Conservation (phyloP, 2,888 invertebrate genomes). For the Atethmia centrago region DNA sequence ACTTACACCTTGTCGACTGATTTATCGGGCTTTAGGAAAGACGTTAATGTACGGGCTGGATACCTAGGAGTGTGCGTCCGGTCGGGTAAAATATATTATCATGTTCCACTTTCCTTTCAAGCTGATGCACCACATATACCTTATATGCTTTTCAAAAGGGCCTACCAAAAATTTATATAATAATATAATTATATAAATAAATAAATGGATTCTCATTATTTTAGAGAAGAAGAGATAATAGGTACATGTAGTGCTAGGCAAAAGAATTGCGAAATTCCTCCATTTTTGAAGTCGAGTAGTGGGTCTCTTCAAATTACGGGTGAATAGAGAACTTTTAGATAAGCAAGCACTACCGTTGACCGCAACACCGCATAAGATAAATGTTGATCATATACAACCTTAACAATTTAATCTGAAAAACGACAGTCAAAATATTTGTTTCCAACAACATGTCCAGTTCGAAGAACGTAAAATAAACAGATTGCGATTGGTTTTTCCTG, state of each 20-base stretch:
- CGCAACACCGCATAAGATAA: not conserved
- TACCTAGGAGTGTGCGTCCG: not conserved
- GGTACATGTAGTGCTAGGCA: no score
- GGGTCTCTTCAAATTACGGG: not conserved
- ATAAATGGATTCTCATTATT: no score
- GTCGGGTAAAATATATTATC: conserved; percentile 7
- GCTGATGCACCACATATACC: not conserved
- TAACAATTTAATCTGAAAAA: not conserved
- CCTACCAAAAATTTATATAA: not conserved
- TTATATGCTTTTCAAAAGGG: not conserved
- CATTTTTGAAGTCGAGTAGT: not conserved
- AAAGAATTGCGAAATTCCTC: not conserved
- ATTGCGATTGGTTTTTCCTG: not conserved
- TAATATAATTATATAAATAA: no score
- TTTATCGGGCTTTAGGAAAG: conserved; percentile 36
- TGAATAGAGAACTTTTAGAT: not conserved
- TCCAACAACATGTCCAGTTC: no score
- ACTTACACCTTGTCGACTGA: conserved; percentile 36
- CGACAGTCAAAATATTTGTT: not conserved
- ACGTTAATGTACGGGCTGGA: conserved; percentile 14
- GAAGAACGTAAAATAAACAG: not conserved
- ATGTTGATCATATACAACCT: not conserved
- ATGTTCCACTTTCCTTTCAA: conserved; percentile 2
- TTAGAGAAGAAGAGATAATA: not conserved
- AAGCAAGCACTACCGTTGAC: not conserved